Conservation (phyloP, 30 jellyfish, hydroid and myxozoan genomes). For the Hydra vulgaris region DNA sequence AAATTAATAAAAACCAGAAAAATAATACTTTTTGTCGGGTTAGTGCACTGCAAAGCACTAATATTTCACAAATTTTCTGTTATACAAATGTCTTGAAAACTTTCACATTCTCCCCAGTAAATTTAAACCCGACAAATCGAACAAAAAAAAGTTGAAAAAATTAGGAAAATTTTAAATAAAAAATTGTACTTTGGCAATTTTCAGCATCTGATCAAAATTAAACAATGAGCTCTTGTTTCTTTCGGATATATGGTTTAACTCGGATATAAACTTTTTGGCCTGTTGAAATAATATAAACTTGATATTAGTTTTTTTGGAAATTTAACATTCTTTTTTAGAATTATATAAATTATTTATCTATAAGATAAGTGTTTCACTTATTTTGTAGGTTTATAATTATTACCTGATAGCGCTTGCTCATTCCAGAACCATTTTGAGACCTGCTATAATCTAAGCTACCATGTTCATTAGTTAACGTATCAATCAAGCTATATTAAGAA, state of each 20-base stretch:
- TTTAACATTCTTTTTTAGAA: not conserved
- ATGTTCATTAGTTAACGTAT: constrained; percentile 56
- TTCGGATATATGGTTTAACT: constrained; percentile 67
- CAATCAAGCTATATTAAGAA: constrained; percentile 58
- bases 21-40: not conserved
- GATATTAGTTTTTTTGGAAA: not conserved
- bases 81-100: too few species aligned
- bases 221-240: constrained; percentile 69
- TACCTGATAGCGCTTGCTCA: constrained; percentile 96
- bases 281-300: constrained; percentile 5
- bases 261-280: constrained; percentile 80
- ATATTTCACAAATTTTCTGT: too few species aligned
- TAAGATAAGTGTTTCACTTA: not conserved
- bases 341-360: not conserved
- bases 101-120: too few species aligned
- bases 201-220: constrained; percentile 74
- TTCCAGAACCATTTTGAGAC: constrained; percentile 95
- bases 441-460: constrained; percentile 72
- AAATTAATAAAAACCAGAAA: not conserved
- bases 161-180: not conserved
- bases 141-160: not conserved
- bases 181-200: constrained; percentile 57
- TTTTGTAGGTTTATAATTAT: not conserved
- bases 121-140: too few species aligned
- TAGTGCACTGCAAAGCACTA: too few species aligned